A percentile compares a stretch with the other conserved stretches of the same genome.
These are phyloP conservation scores for Phalacrocorax brasilianus DNA, from an alignment of 2,113 vertebrate species.

Conservation along the genomic window DNA sequence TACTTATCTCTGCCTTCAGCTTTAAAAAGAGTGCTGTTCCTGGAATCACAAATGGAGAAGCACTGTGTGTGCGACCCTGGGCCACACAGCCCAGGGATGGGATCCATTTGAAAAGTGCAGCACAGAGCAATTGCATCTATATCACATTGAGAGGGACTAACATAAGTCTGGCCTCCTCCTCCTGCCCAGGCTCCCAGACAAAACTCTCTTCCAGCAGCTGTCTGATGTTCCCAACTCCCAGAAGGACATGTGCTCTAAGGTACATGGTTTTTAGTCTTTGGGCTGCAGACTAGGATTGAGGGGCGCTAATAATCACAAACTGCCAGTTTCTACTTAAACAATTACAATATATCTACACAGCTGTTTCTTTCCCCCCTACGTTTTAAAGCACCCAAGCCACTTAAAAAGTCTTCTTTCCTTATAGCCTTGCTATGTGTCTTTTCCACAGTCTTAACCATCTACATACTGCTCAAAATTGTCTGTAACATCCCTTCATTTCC, in stretches of 20 bases:
- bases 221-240: background rate
- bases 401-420: background rate
- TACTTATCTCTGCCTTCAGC: constrained; percentile 27
- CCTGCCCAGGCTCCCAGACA: background rate
- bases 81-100: background rate
- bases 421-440: background rate
- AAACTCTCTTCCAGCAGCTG: background rate
- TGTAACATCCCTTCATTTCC: background rate
- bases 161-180: background rate
- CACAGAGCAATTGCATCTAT: background rate
- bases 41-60: background rate
- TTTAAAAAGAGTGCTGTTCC: background rate
- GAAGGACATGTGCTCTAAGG: background rate
- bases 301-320: background rate
- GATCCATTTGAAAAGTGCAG: background rate
- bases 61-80: background rate
- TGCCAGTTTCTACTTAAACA: background rate
- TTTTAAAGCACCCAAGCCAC: background rate
- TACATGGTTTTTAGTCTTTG: background rate
- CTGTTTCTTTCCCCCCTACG: background rate
- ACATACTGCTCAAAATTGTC: background rate
- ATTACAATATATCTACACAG: background rate
- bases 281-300: background rate
- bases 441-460: background rate
- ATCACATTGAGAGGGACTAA: background rate